Percentiles rank a stretch among this genome's conserved stretches.
Evolutionary conservation across 2,888 invertebrate species (phyloP).

Genomic region (Cataglyphis livida): DNA sequence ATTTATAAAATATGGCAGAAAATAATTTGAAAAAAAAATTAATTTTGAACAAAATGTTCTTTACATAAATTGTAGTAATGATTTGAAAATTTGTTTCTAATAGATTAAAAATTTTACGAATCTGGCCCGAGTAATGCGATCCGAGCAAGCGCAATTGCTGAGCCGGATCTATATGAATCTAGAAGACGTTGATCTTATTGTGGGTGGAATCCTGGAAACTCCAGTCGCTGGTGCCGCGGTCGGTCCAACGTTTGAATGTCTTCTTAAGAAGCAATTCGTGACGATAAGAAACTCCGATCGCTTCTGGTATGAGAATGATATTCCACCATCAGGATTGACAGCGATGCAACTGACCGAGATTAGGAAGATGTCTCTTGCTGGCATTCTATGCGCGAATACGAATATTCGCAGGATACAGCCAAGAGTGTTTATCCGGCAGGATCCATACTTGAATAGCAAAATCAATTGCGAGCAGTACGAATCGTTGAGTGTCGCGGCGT

Average conservation of each 20-base stretch:
- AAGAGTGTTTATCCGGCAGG: constrained; percentile 93
- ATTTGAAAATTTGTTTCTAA: constrained; percentile 5
- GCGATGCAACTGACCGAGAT: constrained; percentile 93
- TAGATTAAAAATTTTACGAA: constrained; percentile 78
- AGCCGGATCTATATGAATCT: constrained; percentile 86
- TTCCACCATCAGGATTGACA: constrained; percentile 94
- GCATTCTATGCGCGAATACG: constrained; percentile 92
- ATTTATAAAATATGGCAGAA: too few relatives aligned
- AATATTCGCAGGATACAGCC: constrained; percentile 92
- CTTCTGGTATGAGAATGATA: constrained; percentile 98
- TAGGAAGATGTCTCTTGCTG: constrained; percentile 92
- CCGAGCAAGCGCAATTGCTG: constrained; percentile 71
- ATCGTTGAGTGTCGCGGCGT: constrained; percentile 89
- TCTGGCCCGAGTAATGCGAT: constrained; percentile 73
- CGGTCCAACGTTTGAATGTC: constrained; percentile 95
- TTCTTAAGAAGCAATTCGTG: constrained; percentile 93
- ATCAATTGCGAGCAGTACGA: constrained; percentile 92
- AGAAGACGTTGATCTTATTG: constrained; percentile 94
- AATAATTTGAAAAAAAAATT: not conserved
- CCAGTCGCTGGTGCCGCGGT: constrained; percentile 93
- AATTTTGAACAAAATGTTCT: not conserved
- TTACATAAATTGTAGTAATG: not conserved
- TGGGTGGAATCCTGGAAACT: constrained; percentile 93
- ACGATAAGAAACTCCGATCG: constrained; percentile 94
- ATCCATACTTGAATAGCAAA: constrained; percentile 92